Evolutionary conservation across 2,113 vertebrate species (phyloP), one percentile per base, ranked within the genome.

Genomic region (Daphoenositta chrysoptera): DNA sequence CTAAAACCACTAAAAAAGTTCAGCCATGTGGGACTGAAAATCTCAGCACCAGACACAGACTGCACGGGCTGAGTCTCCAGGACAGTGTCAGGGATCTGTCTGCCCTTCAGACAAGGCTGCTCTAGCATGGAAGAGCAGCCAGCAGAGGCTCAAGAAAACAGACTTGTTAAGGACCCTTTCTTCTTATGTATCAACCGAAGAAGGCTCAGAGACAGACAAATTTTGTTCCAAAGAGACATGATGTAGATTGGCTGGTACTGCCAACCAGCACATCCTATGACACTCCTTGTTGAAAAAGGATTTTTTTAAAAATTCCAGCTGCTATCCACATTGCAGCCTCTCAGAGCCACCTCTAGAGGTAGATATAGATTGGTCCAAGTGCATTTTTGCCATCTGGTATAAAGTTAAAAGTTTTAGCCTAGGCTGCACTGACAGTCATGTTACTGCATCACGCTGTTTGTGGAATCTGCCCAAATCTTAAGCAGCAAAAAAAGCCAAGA

Each of bases 1-100:
- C 2, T 20, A 70, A 80, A 70, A 15, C 18, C 16, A 81, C 23
- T 17, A 10, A 39, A 71, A 18, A 33, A 17, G 3, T 50, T 87
- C 33, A 90, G 0, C 13, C 11, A 23, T 0, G 0, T 6, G 13
- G 7, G 40, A 53, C 51, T 44, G 70, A 54, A 82, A 88, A 35
- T 18, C 56, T 64, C 61, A 35, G 69, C 47, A 82, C 31, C n/a
- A 61, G 40, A 37, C 3, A 40, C 2, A 3, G 78, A 40, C 20
- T 23, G n/a, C 28, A 33, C 2, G 5, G 45, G 12, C 40, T 35
- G 44, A 58, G 33, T 21, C 10, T 37, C 35, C 16, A 16, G 47
- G 44, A 5, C 22, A 8, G 0, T 40, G 22, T 8, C 60, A n/a
- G 27, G 26, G 40, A 71, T 16, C 17, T 33, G 22, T 14, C 54